Base-by-base conservation (phyloP, 2,113 vertebrate species). In the Plectropomus leopardus region DNA sequence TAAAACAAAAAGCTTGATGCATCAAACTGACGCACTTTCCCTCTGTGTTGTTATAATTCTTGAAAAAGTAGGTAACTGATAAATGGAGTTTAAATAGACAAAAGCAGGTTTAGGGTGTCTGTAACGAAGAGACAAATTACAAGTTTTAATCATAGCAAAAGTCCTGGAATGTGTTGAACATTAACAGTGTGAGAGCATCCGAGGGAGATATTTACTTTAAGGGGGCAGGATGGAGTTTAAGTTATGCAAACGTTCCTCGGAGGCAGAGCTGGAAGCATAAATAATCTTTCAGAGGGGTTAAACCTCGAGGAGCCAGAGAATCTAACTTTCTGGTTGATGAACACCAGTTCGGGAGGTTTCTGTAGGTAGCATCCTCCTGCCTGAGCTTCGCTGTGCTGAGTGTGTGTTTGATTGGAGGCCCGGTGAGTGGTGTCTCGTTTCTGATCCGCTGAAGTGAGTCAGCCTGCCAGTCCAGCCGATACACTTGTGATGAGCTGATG, bases 131-230 rank as follows among this genome's bases (percentile, higher is more conserved):
- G 40, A 51, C 40, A 3, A 70, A 59, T 59, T 21, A 24, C 48
- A 50, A 23, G 15, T 21, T 42, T 73, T 53, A 53, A 19, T 77
- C 71, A 61, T 44, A 47, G 60, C 42, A 64, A 42, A 78, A 21
- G 34, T 53, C 23, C 23, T 40, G 85, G 72, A 80, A 10, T 45
- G 69, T 70, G 78, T 65, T 79, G 77, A 82, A n/a, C 19, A 70
- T n/a, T 7, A 84, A 64, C 65, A 65, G 34, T 28, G 61, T 17
- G 26, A 73, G 53, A 66, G 78, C 11, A 5, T 71, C 24, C 9
- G 1, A 45, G 54, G 67, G n/a, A 23, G 76, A 53, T 75, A 57
- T 85, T 85, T 83, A 78, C 69, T 66, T 78, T 45, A 76, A 19
- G 17, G 50, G 42, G n/a, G 40, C 28, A 67, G 47, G 55, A 58